Evolutionary conservation across 2,797 vertebrate genomes (phyloP), one percentile per base, ranked within the genome.

Genomic region (Amphiprion clarkii): DNA sequence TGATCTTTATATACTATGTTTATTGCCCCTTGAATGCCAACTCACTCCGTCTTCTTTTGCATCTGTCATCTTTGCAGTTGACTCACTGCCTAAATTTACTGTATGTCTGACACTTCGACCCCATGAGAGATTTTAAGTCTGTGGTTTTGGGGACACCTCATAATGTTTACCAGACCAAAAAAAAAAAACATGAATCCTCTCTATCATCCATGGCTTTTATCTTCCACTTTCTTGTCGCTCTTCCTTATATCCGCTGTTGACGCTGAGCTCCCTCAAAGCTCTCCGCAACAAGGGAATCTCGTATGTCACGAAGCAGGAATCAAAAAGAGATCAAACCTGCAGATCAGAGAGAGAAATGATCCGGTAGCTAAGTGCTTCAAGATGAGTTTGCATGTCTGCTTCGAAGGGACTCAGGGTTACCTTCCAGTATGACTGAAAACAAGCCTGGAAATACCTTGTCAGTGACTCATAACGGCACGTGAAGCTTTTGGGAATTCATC

Each of bases 341-440:
- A 79, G 74, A 88, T 90, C 88, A 81, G 77, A 85, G 79, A 83
- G 75, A 85, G 76, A 86, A 89, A 86, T 75, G 86, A 92, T 88
- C 85, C 90, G 1, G 91, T 92, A 92, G 92, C 92, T 91, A 93
- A 94, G 79, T 85, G 85, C 75, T 92, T 94, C 93, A 93, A 92
- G 92, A 93, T 90, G 91, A 89, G 83, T 88, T 87, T 83, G 68
- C 86, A 83, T 79, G 78, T 90, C 82, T 75, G 61, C 72, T 83
- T 88, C 71, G 6, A 53, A 82, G 75, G 19, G 80, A 87, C 60
- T 67, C 21, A 1, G 59, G 6, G 75, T 78, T 80, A 82, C 87
- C 85, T 39, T 86, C 82, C 49, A 12, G 72, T 23, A 17, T 17
- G 84, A 65, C 81, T 85, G 57, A 76, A 78, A 76, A 53, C 27